Percentiles rank a stretch among this genome's conserved stretches.
phyloP scores from a whole-genome alignment of 2,888 invertebrate genomes.

The Melieria picta region DNA sequence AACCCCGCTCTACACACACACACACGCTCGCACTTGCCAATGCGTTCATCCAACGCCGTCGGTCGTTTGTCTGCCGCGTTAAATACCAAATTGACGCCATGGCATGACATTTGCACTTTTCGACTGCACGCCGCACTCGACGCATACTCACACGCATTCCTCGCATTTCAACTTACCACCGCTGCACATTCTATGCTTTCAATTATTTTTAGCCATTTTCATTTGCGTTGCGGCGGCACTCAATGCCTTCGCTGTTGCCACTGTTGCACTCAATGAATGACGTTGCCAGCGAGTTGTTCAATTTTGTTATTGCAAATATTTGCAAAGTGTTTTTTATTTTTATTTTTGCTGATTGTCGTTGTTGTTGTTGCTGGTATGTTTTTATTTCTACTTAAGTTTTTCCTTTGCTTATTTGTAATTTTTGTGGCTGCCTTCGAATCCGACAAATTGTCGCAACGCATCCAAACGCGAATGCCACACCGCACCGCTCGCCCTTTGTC shows the following conservation, averaged over 20 bases:
- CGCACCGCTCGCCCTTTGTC: neutral
- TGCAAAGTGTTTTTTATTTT: neutral
- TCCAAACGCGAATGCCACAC: neutral
- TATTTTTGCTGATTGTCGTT: neutral
- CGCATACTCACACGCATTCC: neutral
- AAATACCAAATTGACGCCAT: conserved; percentile 38
- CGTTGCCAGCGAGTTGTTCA: conserved; percentile 18
- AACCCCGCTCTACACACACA: no score
- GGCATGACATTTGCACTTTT: conserved; percentile 42
- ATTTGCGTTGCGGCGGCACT: no score
- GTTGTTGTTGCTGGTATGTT: neutral
- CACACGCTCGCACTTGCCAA: no score
- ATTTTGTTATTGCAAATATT: neutral
- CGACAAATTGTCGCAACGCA: neutral
- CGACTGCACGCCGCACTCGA: conserved; percentile 14
- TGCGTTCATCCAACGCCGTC: no score
- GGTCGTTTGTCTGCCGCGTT: neutral
- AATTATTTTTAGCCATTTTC: neutral
- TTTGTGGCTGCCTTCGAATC: neutral
- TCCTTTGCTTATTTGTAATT: neutral
- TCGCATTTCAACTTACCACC: conserved; percentile 4
- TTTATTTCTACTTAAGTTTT: neutral
- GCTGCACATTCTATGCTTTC: neutral
- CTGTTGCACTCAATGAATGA: conserved; percentile 16
- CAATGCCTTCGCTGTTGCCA: no score